A percentile compares a stretch with the other conserved stretches of the same genome.
Conservation (phyloP, 2,888 invertebrate species). For the Thyatira batis region DNA sequence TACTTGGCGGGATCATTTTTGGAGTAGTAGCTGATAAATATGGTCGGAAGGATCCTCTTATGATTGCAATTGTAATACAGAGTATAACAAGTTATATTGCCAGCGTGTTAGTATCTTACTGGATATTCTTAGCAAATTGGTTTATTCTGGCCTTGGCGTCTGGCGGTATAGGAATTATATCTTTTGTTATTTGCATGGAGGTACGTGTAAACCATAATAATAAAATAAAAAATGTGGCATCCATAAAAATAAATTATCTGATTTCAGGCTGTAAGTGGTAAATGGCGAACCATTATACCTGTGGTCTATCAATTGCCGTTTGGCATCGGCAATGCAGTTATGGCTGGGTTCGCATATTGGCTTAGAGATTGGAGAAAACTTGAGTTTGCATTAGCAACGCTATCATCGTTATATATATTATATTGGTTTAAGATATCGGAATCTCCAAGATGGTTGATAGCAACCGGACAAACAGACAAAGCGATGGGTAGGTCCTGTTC, state of each 20-base stretch:
- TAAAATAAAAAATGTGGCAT: neutral
- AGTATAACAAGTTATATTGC: slow-evolving; percentile 74
- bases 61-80: slow-evolving; percentile 81
- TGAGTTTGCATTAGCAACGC: slow-evolving; percentile 77
- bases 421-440: slow-evolving; percentile 81
- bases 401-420: slow-evolving; percentile 75
- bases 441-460: slow-evolving; percentile 84
- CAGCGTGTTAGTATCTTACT: slow-evolving; percentile 79
- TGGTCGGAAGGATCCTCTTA: slow-evolving; percentile 83
- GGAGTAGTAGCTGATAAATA: slow-evolving; percentile 83
- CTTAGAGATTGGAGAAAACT: slow-evolving; percentile 84
- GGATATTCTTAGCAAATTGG: slow-evolving; percentile 77
- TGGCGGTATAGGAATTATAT: slow-evolving; percentile 84
- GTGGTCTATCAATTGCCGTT: slow-evolving; percentile 85
- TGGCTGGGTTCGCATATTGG: slow-evolving; percentile 82
- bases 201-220: slow-evolving; percentile 30
- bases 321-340: slow-evolving; percentile 81
- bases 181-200: slow-evolving; percentile 86
- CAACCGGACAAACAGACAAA: slow-evolving; percentile 74
- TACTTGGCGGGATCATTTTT: slow-evolving; percentile 83
- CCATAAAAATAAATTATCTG: neutral
- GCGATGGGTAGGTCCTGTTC: slow-evolving; percentile 67
- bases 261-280: slow-evolving; percentile 80
- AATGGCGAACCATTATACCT: slow-evolving; percentile 83
- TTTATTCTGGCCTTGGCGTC: slow-evolving; percentile 83